A percentile compares a stretch with the other conserved stretches of the same genome.
phyloP scores from a whole-genome alignment of 1,140 invertebrate species.

The Drosophila melanica region DNA sequence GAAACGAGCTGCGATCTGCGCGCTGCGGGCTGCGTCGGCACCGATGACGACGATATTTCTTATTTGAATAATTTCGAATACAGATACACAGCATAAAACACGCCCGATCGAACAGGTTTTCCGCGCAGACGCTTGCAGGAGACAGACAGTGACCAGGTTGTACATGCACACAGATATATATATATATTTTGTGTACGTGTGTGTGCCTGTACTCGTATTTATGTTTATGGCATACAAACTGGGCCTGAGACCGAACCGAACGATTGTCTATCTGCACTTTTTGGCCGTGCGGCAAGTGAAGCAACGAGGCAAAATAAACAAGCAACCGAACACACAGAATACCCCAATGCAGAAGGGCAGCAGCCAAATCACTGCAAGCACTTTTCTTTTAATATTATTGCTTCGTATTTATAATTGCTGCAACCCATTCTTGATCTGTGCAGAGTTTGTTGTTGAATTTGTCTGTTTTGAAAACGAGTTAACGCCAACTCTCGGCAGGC shows the following conservation, averaged over 20 bases:
- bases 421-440: conserved; percentile 61
- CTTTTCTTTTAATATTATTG: conserved; percentile 46
- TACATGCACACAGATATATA: background rate
- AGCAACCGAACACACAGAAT: conserved; percentile 73
- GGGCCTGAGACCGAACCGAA: conserved; percentile 40
- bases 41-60: conserved; percentile 66
- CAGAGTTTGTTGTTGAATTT: conserved; percentile 60
- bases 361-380: conserved; percentile 57
- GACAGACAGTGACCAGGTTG: conserved; percentile 29
- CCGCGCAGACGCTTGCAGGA: conserved; percentile 59
- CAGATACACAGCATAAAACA: conserved; percentile 51
- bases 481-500: conserved; percentile 67
- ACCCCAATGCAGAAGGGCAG: conserved; percentile 76
- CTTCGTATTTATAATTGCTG: conserved; percentile 40
- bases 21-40: conserved; percentile 7
- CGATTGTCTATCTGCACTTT: conserved; percentile 41
- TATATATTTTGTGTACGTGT: conserved; percentile 2
- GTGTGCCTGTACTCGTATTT: conserved; percentile 46
- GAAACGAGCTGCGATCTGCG: background rate
- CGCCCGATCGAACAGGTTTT: conserved; percentile 70
- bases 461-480: conserved; percentile 66
- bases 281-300: conserved; percentile 69
- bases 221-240: conserved; percentile 67
- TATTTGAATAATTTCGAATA: conserved; percentile 80
- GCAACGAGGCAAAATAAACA: conserved; percentile 65